Evolutionary conservation across 1,140 invertebrate genomes (phyloP).

Genomic region (Papilio glaucus): DNA sequence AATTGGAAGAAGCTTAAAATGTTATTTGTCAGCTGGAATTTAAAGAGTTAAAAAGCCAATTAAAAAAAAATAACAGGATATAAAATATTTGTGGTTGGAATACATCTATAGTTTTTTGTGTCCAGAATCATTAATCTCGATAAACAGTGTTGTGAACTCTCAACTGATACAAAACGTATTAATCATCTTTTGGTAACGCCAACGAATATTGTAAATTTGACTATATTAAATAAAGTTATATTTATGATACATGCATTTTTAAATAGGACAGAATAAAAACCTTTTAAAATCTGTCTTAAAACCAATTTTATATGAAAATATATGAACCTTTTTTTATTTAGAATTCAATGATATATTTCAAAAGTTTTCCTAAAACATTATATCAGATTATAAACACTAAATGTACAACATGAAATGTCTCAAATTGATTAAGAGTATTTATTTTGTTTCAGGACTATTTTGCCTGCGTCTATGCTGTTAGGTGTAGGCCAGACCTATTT

Average conservation of each 20-base stretch:
- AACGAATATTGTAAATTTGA: conserved; percentile 35
- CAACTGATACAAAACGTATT: conserved; percentile 36
- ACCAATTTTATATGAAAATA: no score
- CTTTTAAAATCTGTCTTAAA: no score
- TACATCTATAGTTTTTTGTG: conserved; percentile 31
- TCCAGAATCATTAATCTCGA: conserved; percentile 35
- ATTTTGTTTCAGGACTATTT: no score
- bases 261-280: no score
- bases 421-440: no score
- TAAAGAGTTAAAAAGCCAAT: conserved; percentile 31
- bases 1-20: conserved; percentile 80
- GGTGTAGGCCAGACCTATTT: no score
- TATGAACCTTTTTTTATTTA: no score
- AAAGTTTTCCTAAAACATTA: no score
- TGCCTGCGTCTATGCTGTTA: no score
- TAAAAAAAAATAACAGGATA: conserved; percentile 33
- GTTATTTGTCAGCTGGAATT: conserved; percentile 66
- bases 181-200: conserved; percentile 25
- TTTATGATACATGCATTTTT: background rate
- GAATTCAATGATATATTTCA: no score
- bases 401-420: no score
- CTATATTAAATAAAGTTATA: conserved; percentile 35
- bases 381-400: no score
- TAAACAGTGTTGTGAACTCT: conserved; percentile 38
- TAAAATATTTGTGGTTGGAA: conserved; percentile 25